phyloP scores from a whole-genome alignment of 2,797 vertebrate species.

The Lepidocolaptes lacrymiger region DNA sequence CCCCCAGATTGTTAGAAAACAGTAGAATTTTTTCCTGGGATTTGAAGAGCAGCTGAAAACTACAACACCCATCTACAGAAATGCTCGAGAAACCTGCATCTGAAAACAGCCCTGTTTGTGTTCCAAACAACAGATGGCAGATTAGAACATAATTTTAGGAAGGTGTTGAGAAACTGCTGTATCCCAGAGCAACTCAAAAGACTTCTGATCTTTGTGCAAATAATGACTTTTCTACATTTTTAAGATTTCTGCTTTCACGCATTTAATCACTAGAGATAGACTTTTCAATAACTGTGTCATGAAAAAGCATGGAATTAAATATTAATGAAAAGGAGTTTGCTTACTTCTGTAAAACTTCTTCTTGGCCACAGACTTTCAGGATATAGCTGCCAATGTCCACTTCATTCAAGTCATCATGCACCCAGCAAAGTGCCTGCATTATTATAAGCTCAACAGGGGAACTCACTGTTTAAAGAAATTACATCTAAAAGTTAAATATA shows the following conservation, averaged over 20 bases:
- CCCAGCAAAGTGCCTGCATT: constrained; percentile 98
- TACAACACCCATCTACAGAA: not conserved
- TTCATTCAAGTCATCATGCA: constrained; percentile 95
- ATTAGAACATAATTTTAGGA: not conserved
- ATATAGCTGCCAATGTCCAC: constrained; percentile 93
- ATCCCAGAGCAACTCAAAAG: not conserved
- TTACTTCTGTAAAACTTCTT: constrained; percentile 97
- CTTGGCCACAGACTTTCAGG: constrained; percentile 95
- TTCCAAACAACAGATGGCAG: not conserved
- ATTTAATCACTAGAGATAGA: not conserved
- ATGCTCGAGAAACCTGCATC: not conserved
- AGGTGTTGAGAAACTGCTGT: not conserved
- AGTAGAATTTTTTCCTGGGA: not conserved
- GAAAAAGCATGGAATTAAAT: constrained; percentile 5
- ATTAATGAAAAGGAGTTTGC: constrained; percentile 66
- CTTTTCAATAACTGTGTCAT: not conserved
- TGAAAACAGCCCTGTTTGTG: not conserved
- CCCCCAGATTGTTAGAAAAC: not conserved
- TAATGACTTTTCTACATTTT: not conserved
- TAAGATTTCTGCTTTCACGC: not conserved
- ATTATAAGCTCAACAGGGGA: constrained; percentile 96
- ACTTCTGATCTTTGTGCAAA: not conserved
- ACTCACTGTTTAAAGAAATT: constrained; percentile 83
- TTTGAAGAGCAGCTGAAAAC: not conserved
- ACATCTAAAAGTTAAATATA: constrained; percentile 27